Evolutionary conservation across 2,888 invertebrate genomes (phyloP).

Genomic region (Calameuta pallipes): DNA sequence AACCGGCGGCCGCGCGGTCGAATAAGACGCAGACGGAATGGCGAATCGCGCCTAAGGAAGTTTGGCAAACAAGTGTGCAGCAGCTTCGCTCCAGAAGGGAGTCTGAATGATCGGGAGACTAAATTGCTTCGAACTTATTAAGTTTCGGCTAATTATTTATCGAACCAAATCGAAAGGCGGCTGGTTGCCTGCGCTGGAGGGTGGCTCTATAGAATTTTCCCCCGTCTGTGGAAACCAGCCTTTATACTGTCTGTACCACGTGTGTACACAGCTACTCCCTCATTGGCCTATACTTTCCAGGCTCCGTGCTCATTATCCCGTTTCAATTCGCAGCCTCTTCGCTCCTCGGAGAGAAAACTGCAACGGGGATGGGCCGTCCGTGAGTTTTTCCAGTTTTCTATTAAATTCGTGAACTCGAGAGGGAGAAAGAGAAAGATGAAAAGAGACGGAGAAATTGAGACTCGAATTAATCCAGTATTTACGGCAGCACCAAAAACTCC

Average conservation of each 20-base stretch:
- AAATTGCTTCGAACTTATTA: constrained; percentile 13
- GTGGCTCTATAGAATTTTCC: not conserved
- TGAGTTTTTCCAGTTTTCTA: not conserved
- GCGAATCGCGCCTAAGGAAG: not conserved
- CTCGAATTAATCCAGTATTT: constrained; percentile 7
- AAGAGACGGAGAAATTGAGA: not conserved
- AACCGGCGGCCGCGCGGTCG: not conserved
- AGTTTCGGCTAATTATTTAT: constrained; percentile 36
- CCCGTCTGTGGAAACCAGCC: not conserved
- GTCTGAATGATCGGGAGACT: not conserved
- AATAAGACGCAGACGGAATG: not conserved
- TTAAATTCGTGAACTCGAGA: not conserved
- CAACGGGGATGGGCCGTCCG: not conserved
- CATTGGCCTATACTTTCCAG: constrained; percentile 19
- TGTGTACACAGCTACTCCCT: constrained; percentile 4
- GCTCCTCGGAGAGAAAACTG: not conserved
- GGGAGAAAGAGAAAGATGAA: not conserved
- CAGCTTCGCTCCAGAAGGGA: not conserved
- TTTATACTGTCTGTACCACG: not conserved
- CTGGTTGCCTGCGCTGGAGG: not conserved
- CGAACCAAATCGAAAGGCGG: constrained; percentile 5
- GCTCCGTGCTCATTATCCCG: constrained; percentile 21
- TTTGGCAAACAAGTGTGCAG: not conserved
- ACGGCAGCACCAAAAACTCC: constrained; percentile 14
- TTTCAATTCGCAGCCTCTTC: not conserved